Conservation (phyloP, 2,797 vertebrate species). For the Oreonectes daqikongensis region DNA sequence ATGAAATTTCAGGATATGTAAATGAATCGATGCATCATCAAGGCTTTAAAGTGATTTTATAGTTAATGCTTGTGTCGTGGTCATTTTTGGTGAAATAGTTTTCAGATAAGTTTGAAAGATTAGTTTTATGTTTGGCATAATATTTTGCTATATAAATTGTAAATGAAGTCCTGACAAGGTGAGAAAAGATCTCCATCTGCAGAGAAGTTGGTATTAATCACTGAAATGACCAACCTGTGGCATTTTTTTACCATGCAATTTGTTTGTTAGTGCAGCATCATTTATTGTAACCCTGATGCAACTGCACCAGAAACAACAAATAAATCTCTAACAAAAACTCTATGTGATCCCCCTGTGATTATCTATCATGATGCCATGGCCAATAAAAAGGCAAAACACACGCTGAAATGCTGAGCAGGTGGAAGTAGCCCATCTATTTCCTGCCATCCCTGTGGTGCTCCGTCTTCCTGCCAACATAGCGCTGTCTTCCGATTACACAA, state of each 20-base stretch:
- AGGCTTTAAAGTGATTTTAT: no score
- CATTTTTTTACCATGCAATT: constrained; percentile 25
- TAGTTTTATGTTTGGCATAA: not conserved
- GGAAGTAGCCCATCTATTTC: constrained; percentile 52
- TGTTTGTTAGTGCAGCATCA: constrained; percentile 35
- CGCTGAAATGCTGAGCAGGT: constrained; percentile 18
- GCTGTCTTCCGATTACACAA: constrained; percentile 60
- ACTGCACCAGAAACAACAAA: constrained; percentile 32
- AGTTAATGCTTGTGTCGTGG: no score
- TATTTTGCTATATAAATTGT: not conserved
- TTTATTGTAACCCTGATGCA: constrained; percentile 24
- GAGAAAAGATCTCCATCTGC: constrained; percentile 14
- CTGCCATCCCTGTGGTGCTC: constrained; percentile 63
- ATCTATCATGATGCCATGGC: constrained; percentile 51
- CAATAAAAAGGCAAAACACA: constrained; percentile 48
- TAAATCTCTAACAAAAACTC: constrained; percentile 48
- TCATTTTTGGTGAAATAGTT: not conserved
- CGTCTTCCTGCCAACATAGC: constrained; percentile 67
- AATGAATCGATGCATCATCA: no score
- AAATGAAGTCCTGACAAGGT: constrained; percentile 9
- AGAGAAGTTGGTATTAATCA: constrained; percentile 10
- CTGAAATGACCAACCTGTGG: constrained; percentile 9
- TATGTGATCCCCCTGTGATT: constrained; percentile 38
- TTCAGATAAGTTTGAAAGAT: not conserved
- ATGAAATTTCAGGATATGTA: no score